Conservation (phyloP, 2,113 vertebrate species). For the Microcebus jonahi region DNA sequence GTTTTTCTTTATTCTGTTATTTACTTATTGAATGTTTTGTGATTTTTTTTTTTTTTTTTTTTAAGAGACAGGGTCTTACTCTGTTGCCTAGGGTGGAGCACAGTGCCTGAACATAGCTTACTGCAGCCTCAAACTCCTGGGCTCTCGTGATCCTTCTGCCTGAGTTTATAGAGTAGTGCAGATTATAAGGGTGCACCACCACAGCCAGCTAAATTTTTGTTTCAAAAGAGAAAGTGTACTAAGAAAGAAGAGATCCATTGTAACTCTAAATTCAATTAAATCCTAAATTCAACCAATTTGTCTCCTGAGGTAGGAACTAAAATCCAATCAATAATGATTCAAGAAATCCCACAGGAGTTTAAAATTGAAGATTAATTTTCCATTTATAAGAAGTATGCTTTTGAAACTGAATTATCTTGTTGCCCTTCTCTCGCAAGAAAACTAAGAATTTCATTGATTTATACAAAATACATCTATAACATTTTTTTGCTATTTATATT, state of each 20-base stretch:
- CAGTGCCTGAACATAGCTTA: no score
- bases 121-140: no score
- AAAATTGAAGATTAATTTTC: slow-evolving; percentile 83
- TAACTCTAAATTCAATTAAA: slow-evolving; percentile 82
- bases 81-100: no score
- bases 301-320: slow-evolving; percentile 71
- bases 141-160: no score
- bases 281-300: slow-evolving; percentile 74
- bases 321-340: slow-evolving; percentile 82
- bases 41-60: no score
- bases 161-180: no score
- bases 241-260: slow-evolving; percentile 68
- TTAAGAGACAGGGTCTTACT: no score
- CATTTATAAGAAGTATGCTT: slow-evolving; percentile 77
- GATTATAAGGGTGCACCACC: no score
- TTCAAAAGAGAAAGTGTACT: background rate
- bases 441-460: slow-evolving; percentile 75
- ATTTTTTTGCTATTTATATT: slow-evolving; percentile 6
- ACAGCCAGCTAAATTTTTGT: background rate
- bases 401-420: slow-evolving; percentile 78
- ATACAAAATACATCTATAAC: slow-evolving; percentile 64
- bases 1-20: no score
- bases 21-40: no score
- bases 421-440: slow-evolving; percentile 67
- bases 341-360: slow-evolving; percentile 73